phyloP scores from a whole-genome alignment of 1,140 invertebrate genomes.

The Whitmania pigra region DNA sequence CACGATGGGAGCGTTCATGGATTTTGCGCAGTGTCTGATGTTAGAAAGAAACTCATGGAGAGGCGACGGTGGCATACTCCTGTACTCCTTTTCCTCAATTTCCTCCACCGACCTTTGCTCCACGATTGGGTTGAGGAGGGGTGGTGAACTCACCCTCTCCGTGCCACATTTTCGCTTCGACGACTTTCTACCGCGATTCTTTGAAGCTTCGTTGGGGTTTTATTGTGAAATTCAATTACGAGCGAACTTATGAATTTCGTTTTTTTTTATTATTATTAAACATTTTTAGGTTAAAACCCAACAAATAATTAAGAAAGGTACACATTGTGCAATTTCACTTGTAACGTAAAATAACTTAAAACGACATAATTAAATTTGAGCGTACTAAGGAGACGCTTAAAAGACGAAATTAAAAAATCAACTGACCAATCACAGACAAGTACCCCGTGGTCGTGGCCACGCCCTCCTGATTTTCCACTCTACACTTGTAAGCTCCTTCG shows the following conservation, averaged over 20 bases:
- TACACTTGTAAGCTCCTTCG: conserved; percentile 34
- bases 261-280: no score
- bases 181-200: neutral
- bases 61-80: conserved; percentile 20
- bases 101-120: conserved; percentile 23
- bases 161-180: neutral
- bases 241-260: no score
- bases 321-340: no score
- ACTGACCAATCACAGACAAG: conserved; percentile 32
- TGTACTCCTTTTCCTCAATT: conserved; percentile 18
- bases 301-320: no score
- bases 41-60: conserved; percentile 17
- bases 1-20: conserved; percentile 14
- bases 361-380: no score
- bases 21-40: conserved; percentile 14
- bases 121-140: conserved; percentile 20
- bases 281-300: no score
- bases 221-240: no score
- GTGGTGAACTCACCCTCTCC: conserved; percentile 16
- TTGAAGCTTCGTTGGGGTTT: no score
- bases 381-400: no score
- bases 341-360: no score
- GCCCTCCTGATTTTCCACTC: conserved; percentile 34
- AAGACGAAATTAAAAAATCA: no score
- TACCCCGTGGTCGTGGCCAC: conserved; percentile 31